Evolutionary conservation across 2,888 invertebrate genomes (phyloP).

Genomic region (Metellina segmentata): DNA sequence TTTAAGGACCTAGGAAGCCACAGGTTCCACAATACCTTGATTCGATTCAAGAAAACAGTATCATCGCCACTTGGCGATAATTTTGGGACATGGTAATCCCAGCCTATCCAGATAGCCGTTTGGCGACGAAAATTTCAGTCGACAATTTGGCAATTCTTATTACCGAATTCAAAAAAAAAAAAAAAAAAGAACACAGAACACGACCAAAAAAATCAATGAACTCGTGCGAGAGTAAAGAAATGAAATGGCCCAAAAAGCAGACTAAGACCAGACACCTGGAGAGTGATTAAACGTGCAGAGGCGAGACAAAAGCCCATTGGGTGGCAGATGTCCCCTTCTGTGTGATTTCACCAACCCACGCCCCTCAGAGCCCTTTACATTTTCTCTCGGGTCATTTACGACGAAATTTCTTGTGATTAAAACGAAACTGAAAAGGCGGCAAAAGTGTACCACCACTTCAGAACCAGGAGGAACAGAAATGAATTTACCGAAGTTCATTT

Average conservation of each 20-base stretch:
- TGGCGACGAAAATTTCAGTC: background rate
- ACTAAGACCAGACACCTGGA: background rate
- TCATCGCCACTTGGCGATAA: no score
- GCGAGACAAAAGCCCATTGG: background rate
- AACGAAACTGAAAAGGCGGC: background rate
- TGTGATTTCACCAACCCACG: background rate
- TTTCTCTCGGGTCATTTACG: background rate
- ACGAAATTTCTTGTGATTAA: background rate
- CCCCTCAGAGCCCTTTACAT: background rate
- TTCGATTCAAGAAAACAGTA: no score
- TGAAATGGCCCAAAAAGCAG: background rate
- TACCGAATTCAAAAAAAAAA: no score
- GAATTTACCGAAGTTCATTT: no score
- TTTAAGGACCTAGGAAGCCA: no score
- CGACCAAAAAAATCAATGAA: background rate
- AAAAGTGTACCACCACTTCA: no score
- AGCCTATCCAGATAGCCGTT: no score
- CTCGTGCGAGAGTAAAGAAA: background rate
- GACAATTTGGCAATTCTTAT: background rate
- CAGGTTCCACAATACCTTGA: no score
- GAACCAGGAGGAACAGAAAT: no score
- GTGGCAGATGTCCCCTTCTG: background rate
- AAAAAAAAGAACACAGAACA: no score
- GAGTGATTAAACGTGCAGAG: background rate
- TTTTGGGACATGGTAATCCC: no score